Base-by-base conservation (phyloP, 2,113 vertebrate genomes). In the Pelusios castaneus region DNA sequence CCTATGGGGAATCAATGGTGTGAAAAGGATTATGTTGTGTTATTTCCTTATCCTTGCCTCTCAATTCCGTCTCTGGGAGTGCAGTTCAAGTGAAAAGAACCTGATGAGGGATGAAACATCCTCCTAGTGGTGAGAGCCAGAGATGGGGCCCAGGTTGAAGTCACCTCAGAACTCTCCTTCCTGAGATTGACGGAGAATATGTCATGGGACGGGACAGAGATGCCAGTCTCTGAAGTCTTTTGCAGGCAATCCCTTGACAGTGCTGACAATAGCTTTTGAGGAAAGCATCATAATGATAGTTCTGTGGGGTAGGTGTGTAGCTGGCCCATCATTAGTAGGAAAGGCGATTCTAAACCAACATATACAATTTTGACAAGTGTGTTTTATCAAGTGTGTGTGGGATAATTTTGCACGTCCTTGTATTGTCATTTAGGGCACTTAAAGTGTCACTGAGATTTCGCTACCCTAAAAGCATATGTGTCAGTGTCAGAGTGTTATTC, bases 361-460 rank as follows among this genome's bases (percentile, higher is more conserved):
- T 70, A 7, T 41, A 12, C 51, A 31, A 78, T 82, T 83, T 80
- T 97, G 98, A 97, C 98, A 96, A 96, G 96, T 92, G 56, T 58
- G 84, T 89, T 96, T 96, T 83, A 87, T 52, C 16, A 79, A 58
- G 82, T 4, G 14, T 52, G 56, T n/a, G 17, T 17, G 1, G 95
- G 95, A 92, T 97, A 94, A 92, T 97, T 96, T 55, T 93, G 93
- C 96, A 90, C 94, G 90, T 97, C 97, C 95, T 94, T 96, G 97
- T 95, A 86, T 97, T 98, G 97, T 97, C 97, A 95, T 94, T 97
- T 97, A 95, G 95, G 95, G 95, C 97, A 95, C 81, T 94, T 97
- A 95, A 96, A 95, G 95, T 95, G 97, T 97, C 97, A 97, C 16
- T 38, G 95, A 92, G 96, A 95, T 96, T 97, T 97, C 94, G 56